Conservation (phyloP, 2,888 invertebrate species). For the Polylopha cassiicola region DNA sequence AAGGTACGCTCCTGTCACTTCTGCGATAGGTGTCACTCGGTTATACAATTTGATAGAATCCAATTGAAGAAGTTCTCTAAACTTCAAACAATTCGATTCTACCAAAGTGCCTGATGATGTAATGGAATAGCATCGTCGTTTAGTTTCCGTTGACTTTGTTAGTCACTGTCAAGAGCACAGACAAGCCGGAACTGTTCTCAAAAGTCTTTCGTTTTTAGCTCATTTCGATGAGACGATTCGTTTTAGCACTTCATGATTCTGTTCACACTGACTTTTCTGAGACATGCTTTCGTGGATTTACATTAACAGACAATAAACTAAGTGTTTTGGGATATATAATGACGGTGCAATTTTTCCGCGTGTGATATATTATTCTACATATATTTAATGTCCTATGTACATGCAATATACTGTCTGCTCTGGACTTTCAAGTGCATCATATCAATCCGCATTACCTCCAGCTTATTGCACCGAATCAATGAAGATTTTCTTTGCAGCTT, state of each 20-base stretch:
- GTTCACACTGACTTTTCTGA: constrained; percentile 63
- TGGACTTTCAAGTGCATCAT: constrained; percentile 73
- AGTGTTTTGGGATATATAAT: constrained; percentile 62
- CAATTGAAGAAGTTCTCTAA: constrained; percentile 29
- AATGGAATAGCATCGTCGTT: constrained; percentile 55
- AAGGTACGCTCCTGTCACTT: constrained; percentile 53
- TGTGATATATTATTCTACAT: constrained; percentile 69
- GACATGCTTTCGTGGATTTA: constrained; percentile 76
- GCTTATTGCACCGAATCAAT: constrained; percentile 35
- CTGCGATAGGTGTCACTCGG: constrained; percentile 33
- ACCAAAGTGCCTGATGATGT: constrained; percentile 55
- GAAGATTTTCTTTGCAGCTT: constrained; percentile 27
- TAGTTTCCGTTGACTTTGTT: constrained; percentile 52
- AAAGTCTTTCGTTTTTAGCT: constrained; percentile 65
- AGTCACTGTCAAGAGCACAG: constrained; percentile 70
- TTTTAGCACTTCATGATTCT: constrained; percentile 54
- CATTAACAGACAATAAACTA: constrained; percentile 50
- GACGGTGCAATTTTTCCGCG: constrained; percentile 67
- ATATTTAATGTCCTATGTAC: constrained; percentile 45
- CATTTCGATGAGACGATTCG: constrained; percentile 50
- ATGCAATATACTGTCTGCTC: constrained; percentile 69
- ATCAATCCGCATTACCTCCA: constrained; percentile 51
- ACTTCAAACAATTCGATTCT: constrained; percentile 44
- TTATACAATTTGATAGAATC: constrained; percentile 45
- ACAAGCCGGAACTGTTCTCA: constrained; percentile 68